phyloP scores from a whole-genome alignment of 2,113 vertebrate genomes.

The Fulmarus glacialis region DNA sequence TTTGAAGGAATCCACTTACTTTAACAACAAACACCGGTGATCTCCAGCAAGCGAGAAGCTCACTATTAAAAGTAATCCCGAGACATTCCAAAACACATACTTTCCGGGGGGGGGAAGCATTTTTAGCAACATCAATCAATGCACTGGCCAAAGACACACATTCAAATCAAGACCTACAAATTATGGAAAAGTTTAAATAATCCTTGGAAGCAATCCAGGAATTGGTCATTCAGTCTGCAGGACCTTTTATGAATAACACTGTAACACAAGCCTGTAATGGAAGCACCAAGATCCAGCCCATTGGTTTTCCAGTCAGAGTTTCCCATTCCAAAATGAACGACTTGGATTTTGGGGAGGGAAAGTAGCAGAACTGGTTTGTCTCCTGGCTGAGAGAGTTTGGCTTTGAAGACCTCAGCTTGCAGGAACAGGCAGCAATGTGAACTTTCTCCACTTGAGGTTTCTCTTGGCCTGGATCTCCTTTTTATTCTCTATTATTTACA shows the following conservation, averaged over 20 bases:
- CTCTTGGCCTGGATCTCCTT: neutral
- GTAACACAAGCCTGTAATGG: neutral
- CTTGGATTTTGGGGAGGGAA: neutral
- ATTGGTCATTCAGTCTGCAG: neutral
- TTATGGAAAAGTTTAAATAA: conserved; percentile 56
- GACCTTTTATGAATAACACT: neutral
- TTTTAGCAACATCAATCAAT: conserved; percentile 41
- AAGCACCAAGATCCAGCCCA: neutral
- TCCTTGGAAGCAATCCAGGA: conserved; percentile 32
- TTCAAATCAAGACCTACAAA: neutral
- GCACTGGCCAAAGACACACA: neutral
- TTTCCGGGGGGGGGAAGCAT: neutral
- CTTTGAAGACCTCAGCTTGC: neutral
- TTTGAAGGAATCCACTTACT: neutral
- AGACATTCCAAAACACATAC: conserved; percentile 9
- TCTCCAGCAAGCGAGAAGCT: neutral
- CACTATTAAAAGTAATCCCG: neutral
- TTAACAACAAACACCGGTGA: neutral
- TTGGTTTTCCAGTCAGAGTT: neutral
- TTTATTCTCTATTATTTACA: neutral
- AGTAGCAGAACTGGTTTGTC: neutral
- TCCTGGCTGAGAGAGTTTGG: neutral
- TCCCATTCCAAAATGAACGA: neutral
- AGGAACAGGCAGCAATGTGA: neutral
- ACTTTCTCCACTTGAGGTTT: neutral